Evolutionary conservation across 2,888 invertebrate species (phyloP), one percentile per base, ranked within the genome.

Genomic region (Margaritifera margaritifera): DNA sequence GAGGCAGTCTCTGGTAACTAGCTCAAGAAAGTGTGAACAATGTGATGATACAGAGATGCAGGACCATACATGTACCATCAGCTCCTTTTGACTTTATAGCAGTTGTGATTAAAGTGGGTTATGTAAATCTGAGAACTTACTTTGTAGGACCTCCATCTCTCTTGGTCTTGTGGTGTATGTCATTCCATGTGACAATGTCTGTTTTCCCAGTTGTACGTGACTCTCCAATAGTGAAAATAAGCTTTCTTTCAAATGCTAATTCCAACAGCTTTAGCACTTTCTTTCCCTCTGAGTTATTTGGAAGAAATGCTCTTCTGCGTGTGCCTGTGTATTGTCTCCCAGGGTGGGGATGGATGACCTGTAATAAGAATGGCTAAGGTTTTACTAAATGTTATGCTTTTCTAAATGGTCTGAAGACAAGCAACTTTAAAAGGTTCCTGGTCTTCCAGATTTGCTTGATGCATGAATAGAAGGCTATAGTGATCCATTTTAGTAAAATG

Each of bases 81-180:
- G 31, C 31, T 31, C 31, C 31, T 31, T 31, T 31, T 31, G 31
- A 8, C 4, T 31, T 31, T 31, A 6, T 6, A 31, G 0, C 6
- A 31, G 31, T 5, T 31, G 8, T 1, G 1, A 31, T 31, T 31
- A 31, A 31, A 31, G 5, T 27, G 31, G 8, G 6, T 31, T 27
- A 27, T 27, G 27, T 27, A 27, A 6, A 31, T 31, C 6, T 31
- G 4, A 31, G 31, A 31, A 63, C 72, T 61, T 64, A 82, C 82
- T 59, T 66, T 20, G 76, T 72, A 18, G 80, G 67, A 31, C 81
- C 82, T 15, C 79, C 80, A 31, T 56, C 25, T 18, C 69, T 67
- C 4, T 57, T 71, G 0, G 85, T 84, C 80, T 87, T 88, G 59
- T 85, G 84, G 61, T 85, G 84, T 25, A 85, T 80, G 67, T 83